Conservation (phyloP, 2,888 invertebrate species). For the Halictus quadricinctus region DNA sequence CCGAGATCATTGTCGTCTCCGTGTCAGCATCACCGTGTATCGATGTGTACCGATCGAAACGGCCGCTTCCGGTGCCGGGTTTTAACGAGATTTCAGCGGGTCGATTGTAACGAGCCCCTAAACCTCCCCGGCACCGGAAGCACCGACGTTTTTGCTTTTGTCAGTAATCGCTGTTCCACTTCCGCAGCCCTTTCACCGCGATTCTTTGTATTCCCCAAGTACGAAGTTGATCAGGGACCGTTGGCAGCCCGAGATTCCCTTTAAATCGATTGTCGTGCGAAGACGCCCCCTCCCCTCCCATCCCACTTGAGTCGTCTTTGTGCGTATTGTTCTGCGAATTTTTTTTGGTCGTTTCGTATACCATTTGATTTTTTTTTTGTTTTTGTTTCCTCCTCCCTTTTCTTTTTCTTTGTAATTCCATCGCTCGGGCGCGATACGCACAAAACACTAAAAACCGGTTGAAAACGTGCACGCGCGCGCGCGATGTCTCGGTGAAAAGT, state of each 20-base stretch:
- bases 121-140: slow-evolving; percentile 4
- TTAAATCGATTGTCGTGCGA: slow-evolving; percentile 38
- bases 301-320: neutral
- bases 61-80: neutral
- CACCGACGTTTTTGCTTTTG: slow-evolving; percentile 2
- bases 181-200: neutral
- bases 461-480: slow-evolving; percentile 3
- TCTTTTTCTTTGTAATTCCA: slow-evolving; percentile 2
- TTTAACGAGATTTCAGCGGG: neutral
- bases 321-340: neutral
- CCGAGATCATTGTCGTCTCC: slow-evolving; percentile 59
- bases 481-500: neutral
- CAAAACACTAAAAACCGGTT: slow-evolving; percentile 5
- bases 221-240: slow-evolving; percentile 16
- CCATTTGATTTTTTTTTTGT: neutral
- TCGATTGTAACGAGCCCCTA: neutral
- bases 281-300: neutral
- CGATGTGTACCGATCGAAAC: slow-evolving; percentile 54
- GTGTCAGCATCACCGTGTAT: slow-evolving; percentile 61
- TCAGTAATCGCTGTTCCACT: slow-evolving; percentile 34
- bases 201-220: slow-evolving; percentile 19
- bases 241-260: slow-evolving; percentile 19
- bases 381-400: slow-evolving; percentile 2
- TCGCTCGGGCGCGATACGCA: slow-evolving; percentile 44
- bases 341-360: neutral